phyloP scores from a whole-genome alignment of 2,888 invertebrate genomes.

The Caenorhabditis imperialis region DNA sequence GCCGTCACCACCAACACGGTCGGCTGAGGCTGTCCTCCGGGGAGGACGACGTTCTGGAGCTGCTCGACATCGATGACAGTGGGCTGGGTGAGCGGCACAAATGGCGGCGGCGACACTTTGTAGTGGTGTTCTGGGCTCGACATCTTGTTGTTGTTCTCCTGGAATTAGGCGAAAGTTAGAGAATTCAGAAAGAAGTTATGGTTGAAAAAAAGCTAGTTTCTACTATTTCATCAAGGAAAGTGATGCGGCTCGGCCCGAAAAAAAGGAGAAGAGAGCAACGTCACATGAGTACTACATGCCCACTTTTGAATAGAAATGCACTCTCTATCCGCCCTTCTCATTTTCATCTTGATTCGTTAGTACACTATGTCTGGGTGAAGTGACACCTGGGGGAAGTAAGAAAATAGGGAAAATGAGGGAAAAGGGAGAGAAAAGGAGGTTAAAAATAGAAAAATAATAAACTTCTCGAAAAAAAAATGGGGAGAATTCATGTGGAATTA shows the following conservation, averaged over 20 bases:
- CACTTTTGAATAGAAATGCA: constrained; percentile 9
- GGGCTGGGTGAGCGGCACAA: constrained; percentile 60
- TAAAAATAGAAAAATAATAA: too few species aligned
- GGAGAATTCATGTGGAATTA: too few species aligned
- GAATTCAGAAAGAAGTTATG: too few species aligned
- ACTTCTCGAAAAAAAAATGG: too few species aligned
- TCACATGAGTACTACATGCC: background rate
- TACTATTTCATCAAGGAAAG: constrained; percentile 42
- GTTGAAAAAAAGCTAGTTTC: background rate
- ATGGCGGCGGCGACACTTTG: constrained; percentile 67
- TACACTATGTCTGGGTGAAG: too few species aligned
- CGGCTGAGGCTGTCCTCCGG: constrained; percentile 33
- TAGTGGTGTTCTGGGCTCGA: constrained; percentile 43
- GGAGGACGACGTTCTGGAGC: constrained; percentile 43
- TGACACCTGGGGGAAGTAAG: too few species aligned
- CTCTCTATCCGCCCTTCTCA: too few species aligned
- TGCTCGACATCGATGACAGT: constrained; percentile 48
- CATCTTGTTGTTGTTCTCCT: constrained; percentile 59
- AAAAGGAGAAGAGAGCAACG: background rate
- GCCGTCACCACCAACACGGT: constrained; percentile 56
- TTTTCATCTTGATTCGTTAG: too few species aligned
- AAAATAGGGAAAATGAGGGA: too few species aligned
- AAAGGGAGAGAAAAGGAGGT: too few species aligned
- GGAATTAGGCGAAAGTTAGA: constrained; percentile 3
- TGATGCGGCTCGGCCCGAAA: constrained; percentile 16